phyloP scores from a whole-genome alignment of 2,113 vertebrate species.

The Tursiops truncatus region DNA sequence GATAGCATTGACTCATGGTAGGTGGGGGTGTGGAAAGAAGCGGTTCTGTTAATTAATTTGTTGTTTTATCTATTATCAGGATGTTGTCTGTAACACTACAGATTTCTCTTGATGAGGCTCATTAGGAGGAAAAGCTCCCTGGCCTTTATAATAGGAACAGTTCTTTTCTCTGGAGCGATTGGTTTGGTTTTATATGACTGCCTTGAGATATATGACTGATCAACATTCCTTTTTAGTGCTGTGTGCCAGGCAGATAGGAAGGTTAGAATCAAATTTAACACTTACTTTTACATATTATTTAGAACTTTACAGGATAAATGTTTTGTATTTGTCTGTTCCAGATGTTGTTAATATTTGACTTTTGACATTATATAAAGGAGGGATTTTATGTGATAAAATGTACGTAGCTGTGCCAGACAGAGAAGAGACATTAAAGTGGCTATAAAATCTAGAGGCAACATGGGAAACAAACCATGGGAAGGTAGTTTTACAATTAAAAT shows the following conservation, averaged over 20 bases:
- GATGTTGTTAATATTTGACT: not conserved
- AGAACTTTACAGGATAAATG: not conserved
- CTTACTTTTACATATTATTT: not conserved
- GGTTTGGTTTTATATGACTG: not conserved
- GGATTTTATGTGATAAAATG: constrained; percentile 8
- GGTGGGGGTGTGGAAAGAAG: not conserved
- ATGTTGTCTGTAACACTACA: not conserved
- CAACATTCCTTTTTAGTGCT: not conserved
- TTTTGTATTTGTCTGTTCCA: not conserved
- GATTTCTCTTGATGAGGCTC: not conserved
- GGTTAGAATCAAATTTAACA: not conserved
- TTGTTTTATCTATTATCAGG: not conserved
- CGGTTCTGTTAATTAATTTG: not conserved
- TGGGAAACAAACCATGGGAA: not conserved
- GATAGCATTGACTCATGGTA: not conserved
- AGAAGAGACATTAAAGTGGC: not conserved
- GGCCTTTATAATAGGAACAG: not conserved
- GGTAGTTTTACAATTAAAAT: not conserved
- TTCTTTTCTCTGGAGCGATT: not conserved
- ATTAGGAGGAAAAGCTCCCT: not conserved
- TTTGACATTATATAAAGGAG: not conserved
- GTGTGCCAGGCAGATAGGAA: not conserved
- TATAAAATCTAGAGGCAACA: not conserved
- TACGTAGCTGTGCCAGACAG: not conserved
- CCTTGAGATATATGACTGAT: not conserved